These are phyloP conservation scores for Acleris sparsana DNA, from an alignment of 2,888 invertebrate genomes.

Conservation along the genomic window DNA sequence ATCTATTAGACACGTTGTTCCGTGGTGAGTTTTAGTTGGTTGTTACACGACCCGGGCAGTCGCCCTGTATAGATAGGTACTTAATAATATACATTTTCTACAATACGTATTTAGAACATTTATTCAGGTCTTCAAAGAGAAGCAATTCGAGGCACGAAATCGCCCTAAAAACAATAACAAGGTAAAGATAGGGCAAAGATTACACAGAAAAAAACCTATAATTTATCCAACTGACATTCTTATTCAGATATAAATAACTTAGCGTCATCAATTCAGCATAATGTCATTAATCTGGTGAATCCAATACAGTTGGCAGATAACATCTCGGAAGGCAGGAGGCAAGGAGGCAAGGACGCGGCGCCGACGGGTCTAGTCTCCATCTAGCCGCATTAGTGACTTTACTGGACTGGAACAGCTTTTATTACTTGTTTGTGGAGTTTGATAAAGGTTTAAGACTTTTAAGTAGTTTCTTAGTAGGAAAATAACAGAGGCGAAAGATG, in stretches of 20 bases:
- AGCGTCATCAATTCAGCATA: slow-evolving; percentile 44
- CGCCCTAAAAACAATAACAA: too few species aligned
- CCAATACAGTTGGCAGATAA: slow-evolving; percentile 59
- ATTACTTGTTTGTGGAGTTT: slow-evolving; percentile 27
- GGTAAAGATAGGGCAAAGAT: too few species aligned
- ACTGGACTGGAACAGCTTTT: slow-evolving; percentile 16
- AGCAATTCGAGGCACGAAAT: too few species aligned
- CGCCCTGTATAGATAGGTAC: too few species aligned
- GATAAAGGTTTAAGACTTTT: not conserved
- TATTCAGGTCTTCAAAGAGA: too few species aligned
- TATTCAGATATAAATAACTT: slow-evolving; percentile 21
- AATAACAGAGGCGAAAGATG: too few species aligned
- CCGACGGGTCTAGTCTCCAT: slow-evolving; percentile 36
- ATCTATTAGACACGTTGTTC: too few species aligned
- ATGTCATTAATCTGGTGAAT: slow-evolving; percentile 65
- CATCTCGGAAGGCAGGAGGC: slow-evolving; percentile 40
- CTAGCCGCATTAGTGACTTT: slow-evolving; percentile 4
- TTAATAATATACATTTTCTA: too few species aligned
- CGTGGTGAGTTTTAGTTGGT: too few species aligned
- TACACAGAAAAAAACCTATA: too few species aligned
- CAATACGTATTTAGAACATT: too few species aligned
- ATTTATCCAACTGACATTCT: not conserved
- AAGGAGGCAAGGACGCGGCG: slow-evolving; percentile 45
- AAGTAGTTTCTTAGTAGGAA: not conserved
- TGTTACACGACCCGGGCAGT: too few species aligned